Evolutionary conservation across 2,113 vertebrate genomes (phyloP).

Genomic region (Vulpes ferrilata): DNA sequence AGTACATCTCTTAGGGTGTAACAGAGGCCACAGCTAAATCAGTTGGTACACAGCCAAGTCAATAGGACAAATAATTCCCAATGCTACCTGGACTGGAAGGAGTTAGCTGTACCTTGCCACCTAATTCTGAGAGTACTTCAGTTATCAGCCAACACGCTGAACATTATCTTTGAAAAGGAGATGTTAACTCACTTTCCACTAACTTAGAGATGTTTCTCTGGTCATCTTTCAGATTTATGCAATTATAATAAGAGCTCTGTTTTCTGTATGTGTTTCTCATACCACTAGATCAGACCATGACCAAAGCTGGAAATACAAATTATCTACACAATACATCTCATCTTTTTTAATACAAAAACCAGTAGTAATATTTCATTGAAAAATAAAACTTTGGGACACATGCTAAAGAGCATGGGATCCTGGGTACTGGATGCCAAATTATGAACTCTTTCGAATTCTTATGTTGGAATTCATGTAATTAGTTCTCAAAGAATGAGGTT

Average conservation of each 20-base stretch:
- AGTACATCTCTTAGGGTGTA: neutral
- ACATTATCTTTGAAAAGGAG: neutral
- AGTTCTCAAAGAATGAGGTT: constrained; percentile 64
- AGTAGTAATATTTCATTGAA: neutral
- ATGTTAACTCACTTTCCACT: neutral
- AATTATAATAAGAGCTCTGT: neutral
- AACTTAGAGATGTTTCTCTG: neutral
- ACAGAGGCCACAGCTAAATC: neutral
- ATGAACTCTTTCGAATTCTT: constrained; percentile 8
- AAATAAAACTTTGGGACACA: neutral
- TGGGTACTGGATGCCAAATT: neutral
- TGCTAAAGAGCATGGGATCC: neutral
- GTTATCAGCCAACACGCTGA: neutral
- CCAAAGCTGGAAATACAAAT: neutral
- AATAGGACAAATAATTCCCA: neutral
- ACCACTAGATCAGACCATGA: neutral
- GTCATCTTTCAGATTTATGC: neutral
- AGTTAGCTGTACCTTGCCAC: neutral
- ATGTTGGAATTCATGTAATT: constrained; percentile 51
- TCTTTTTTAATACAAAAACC: neutral
- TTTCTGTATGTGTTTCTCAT: neutral
- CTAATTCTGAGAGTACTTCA: neutral
- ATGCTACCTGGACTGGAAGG: neutral
- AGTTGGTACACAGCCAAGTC: accelerated
- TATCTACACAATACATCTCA: neutral